A percentile compares a stretch with the other conserved stretches of the same genome.
phyloP scores from a whole-genome alignment of 2,797 vertebrate genomes.

The Spinus olivaceus region DNA sequence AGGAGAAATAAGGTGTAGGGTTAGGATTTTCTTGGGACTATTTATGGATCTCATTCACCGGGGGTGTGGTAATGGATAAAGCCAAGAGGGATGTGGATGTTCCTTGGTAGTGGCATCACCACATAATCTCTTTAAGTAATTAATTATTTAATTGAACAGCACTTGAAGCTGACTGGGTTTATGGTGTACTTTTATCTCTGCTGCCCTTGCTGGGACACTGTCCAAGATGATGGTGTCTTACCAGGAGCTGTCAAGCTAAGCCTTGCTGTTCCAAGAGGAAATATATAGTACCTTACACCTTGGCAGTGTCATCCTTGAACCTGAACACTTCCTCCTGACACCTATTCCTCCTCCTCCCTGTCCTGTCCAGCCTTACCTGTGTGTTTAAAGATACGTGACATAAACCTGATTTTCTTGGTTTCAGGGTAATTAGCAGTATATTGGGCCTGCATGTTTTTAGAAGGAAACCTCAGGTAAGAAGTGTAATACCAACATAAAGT shows the following conservation, averaged over 20 bases:
- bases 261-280: not conserved
- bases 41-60: not conserved
- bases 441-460: not conserved
- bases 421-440: not conserved
- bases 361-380: not conserved
- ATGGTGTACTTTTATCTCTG: not conserved
- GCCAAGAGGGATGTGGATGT: not conserved
- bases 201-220: not conserved
- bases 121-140: not conserved
- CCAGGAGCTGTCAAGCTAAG: not conserved
- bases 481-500: not conserved
- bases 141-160: not conserved
- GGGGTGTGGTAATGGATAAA: fast-evolving
- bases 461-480: not conserved
- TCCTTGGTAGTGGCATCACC: not conserved
- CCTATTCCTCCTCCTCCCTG: not conserved
- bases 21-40: fast-evolving
- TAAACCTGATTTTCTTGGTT: not conserved
- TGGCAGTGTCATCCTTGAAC: not conserved
- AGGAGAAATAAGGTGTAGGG: fast-evolving
- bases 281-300: not conserved
- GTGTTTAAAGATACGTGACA: not conserved
- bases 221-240: not conserved
- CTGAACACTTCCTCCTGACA: not conserved
- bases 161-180: not conserved